Evolutionary conservation across 1,140 invertebrate genomes (phyloP).

Genomic region (Notospermus geniculatus): DNA sequence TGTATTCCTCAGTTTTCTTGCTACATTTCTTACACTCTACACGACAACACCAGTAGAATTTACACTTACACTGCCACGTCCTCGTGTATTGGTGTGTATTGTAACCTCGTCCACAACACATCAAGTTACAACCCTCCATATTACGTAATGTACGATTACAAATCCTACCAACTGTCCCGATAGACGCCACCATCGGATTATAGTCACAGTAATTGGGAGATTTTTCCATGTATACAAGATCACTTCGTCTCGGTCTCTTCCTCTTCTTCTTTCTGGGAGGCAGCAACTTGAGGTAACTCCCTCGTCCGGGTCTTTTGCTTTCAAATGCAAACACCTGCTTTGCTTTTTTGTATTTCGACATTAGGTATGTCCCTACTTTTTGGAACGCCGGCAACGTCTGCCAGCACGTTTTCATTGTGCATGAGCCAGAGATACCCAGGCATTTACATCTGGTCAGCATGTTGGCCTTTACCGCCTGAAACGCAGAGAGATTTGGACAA

Average conservation of each 20-base stretch:
- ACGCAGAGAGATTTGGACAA: constrained; percentile 7
- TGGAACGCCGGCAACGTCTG: constrained; percentile 82
- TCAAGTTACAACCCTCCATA: constrained; percentile 58
- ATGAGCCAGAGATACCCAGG: constrained; percentile 94
- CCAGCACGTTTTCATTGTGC: constrained; percentile 95
- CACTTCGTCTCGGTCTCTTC: constrained; percentile 59
- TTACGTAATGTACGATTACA: constrained; percentile 56
- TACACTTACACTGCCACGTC: constrained; percentile 58
- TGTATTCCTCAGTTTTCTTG: constrained; percentile 53
- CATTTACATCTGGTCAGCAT: constrained; percentile 74
- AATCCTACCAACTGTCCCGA: constrained; percentile 53
- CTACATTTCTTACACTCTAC: constrained; percentile 58
- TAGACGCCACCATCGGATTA: constrained; percentile 60
- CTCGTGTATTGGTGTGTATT: constrained; percentile 55
- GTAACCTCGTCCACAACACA: constrained; percentile 62
- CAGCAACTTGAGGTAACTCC: constrained; percentile 59
- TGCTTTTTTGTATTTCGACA: constrained; percentile 78
- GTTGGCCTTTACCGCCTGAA: constrained; percentile 52
- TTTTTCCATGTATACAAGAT: constrained; percentile 83
- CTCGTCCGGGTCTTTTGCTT: constrained; percentile 33
- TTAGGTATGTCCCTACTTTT: constrained; percentile 75
- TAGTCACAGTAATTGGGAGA: constrained; percentile 93
- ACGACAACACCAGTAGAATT: constrained; percentile 60
- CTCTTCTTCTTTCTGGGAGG: constrained; percentile 63
- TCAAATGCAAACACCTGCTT: constrained; percentile 65